Evolutionary conservation across 2,888 invertebrate species (phyloP), one percentile per base, ranked within the genome.

Genomic region (Embidobia sp.): DNA sequence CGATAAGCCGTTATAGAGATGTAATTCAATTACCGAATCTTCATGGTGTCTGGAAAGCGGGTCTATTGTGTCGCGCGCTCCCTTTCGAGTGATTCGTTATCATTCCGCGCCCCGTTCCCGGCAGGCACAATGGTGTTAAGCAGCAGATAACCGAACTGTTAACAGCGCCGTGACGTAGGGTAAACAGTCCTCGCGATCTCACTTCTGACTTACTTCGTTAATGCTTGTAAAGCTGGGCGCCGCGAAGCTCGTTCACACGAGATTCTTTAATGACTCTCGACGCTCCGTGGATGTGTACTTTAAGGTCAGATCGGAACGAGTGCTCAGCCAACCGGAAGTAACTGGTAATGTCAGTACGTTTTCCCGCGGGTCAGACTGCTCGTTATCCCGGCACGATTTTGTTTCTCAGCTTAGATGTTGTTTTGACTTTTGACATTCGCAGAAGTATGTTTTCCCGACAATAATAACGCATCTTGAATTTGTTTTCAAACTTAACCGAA

Each of bases 1-100:
- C 80, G 84, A 84, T 83, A 85, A 82, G 82, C 80, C 83, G 84
- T 86, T 88, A 87, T 87, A 85, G 81, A 84, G 81, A 80, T 85
- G 84, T 88, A 87, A 88, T 88, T 88, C 87, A 88, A 88, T 88
- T 88, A 88, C 85, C 81, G 82, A 84, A 85, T 85, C 86, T 86
- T 85, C 85, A 72, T 72, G 64, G 75, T 63, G 72, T 67, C 76
- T 75, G 74, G 76, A 59, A 76, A 75, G 73, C 67, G 64, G 70
- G 31, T 67, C 70, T 70, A 53, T 66, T 76, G 76, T 76, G 76
- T 55, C n/a, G n/a, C 66, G 53, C 64, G 19, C 59, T 67, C 63
- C 57, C 77, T 77, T 55, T 69, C 59, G 80, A 77, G 81, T 81
- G 86, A 87, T 86, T 87, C 85, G 87, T 85, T 87, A 87, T 88